Evolutionary conservation across 2,888 invertebrate species (phyloP), one percentile per base, ranked within the genome.

Genomic region (Chesias legatella): DNA sequence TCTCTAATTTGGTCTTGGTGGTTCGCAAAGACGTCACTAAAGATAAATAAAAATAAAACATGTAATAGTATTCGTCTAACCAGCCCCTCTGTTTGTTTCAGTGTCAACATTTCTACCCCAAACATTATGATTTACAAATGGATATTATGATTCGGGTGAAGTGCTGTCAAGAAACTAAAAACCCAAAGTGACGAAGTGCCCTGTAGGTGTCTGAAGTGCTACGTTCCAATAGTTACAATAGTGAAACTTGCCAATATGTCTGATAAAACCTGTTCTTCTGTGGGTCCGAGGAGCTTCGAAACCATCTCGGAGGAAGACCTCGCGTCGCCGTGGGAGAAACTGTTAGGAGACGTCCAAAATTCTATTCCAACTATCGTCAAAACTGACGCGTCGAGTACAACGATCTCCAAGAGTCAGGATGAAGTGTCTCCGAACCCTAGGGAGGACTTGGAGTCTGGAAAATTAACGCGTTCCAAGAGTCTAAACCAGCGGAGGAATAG

Each of bases 101-200:
- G 86, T 88, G 86, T 82, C 86, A 86, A 85, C 84, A 85, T 86
- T 86, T 88, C 80, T 86, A 84, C 68, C 88, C 88, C 78, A 88
- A 88, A 80, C 84, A 86, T 84, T 88, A 88, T 88, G 88, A 88
- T 86, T 85, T 88, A 88, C 88, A 86, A 88, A 88, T 88, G 88
- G 88, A 88, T 88, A 88, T 88, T 88, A 88, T 84, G 85, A 88
- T 88, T 82, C 75, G 88, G 83, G 88, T 88, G 86, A 88, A 88
- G 88, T 88, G 88, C 64, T 88, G 82, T 74, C 88, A 88, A 86
- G 86, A 86, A 88, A 88, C 86, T 85, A 88, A 88, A 83, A 88
- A 88, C 65, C 88, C 88, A 74, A 88, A 88, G 88, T 88, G 88
- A 88, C 82, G 79, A 84, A 85, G 84, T 84, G 81, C 71, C 75